Percentiles rank a stretch among this genome's conserved stretches.
phyloP scores from a whole-genome alignment of 1,140 invertebrate genomes.

The Spodoptera litura region DNA sequence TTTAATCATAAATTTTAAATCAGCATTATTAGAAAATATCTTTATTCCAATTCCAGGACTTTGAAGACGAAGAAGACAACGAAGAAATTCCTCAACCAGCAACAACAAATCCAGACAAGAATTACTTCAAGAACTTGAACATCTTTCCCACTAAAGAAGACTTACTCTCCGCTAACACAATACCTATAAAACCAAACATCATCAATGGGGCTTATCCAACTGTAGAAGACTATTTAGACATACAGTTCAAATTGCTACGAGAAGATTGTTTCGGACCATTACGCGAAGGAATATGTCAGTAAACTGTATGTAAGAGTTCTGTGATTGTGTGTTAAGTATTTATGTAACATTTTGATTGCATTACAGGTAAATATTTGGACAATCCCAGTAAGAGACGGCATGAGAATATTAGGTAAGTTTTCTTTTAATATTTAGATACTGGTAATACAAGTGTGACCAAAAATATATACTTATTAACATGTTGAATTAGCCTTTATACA shows the following conservation, averaged over 20 bases:
- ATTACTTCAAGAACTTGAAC: slow-evolving; percentile 67
- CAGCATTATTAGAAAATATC: not conserved
- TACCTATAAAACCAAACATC: slow-evolving; percentile 72
- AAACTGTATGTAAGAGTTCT: slow-evolving; percentile 49
- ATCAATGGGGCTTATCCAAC: slow-evolving; percentile 74
- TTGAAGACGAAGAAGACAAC: not conserved
- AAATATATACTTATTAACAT: too few relatives aligned
- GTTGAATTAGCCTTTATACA: too few relatives aligned
- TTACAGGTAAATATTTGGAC: slow-evolving; percentile 71
- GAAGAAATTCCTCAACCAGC: not conserved
- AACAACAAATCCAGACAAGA: slow-evolving; percentile 51
- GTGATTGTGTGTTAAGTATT: slow-evolving; percentile 7
- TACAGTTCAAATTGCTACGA: slow-evolving; percentile 77
- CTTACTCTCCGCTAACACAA: slow-evolving; percentile 56
- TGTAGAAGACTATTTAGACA: slow-evolving; percentile 75
- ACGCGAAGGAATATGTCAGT: slow-evolving; percentile 80
- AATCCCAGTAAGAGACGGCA: slow-evolving; percentile 70
- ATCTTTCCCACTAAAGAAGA: slow-evolving; percentile 76
- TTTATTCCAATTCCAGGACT: not conserved
- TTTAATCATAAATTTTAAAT: not conserved
- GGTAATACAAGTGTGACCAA: too few relatives aligned
- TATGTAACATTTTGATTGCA: slow-evolving; percentile 26
- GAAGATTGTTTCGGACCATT: slow-evolving; percentile 80
- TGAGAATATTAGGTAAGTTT: slow-evolving; percentile 75
- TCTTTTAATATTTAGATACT: not conserved